Percentiles rank a stretch among this genome's conserved stretches.
phyloP scores from a whole-genome alignment of 1,140 invertebrate species.

The Drosophila sp. region DNA sequence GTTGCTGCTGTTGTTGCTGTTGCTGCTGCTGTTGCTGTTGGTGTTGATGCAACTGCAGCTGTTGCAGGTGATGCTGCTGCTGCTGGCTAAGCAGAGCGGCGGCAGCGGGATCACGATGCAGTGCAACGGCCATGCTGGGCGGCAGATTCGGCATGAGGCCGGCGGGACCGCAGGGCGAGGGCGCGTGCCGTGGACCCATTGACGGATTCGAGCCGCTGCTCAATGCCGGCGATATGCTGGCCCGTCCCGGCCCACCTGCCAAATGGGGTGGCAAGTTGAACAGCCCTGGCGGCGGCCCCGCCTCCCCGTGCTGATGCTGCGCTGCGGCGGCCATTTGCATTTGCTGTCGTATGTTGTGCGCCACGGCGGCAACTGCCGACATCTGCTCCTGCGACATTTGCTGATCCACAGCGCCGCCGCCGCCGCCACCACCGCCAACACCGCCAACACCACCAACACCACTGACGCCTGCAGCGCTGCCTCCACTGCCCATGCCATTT shows the following conservation, averaged over 20 bases:
- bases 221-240: conserved; percentile 77
- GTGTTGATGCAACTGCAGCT: conserved; percentile 64
- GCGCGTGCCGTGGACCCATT: conserved; percentile 71
- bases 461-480: conserved; percentile 37
- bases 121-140: conserved; percentile 79
- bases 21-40: conserved; percentile 84
- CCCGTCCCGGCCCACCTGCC: conserved; percentile 47
- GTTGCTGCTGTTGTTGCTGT: conserved; percentile 69
- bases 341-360: conserved; percentile 89
- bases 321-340: conserved; percentile 90
- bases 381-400: conserved; percentile 84
- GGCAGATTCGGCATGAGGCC: conserved; percentile 74
- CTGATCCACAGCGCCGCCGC: conserved; percentile 39
- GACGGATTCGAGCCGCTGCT: conserved; percentile 72
- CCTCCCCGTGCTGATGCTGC: conserved; percentile 86
- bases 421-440: conserved; percentile 30
- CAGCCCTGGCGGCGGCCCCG: conserved; percentile 81
- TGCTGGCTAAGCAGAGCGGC: conserved; percentile 85
- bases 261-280: conserved; percentile 83
- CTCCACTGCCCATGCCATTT: conserved; percentile 61
- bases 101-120: conserved; percentile 81
- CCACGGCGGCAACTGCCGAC: conserved; percentile 84
- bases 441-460: conserved; percentile 21
- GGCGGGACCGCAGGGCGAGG: conserved; percentile 78
- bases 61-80: conserved; percentile 72